These are phyloP conservation scores for Poecile montanus DNA, from an alignment of 2,797 vertebrate genomes.

Conservation along the genomic window DNA sequence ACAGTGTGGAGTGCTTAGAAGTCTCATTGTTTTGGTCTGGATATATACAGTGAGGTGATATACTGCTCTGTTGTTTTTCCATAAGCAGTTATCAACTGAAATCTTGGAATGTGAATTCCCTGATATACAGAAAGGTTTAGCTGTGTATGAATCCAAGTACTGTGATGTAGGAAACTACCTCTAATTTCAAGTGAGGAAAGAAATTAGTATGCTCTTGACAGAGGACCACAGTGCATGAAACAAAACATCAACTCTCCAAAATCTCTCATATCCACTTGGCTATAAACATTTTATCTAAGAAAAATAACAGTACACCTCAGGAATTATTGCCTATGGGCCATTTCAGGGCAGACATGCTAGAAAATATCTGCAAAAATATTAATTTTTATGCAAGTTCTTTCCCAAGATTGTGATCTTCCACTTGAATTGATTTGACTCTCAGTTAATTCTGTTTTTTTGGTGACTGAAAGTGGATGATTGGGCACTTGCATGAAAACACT, in stretches of 20 bases:
- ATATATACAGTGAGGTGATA: not conserved
- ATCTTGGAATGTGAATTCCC: not conserved
- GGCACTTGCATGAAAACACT: not conserved
- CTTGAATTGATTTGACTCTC: conserved; percentile 10
- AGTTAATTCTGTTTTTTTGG: not conserved
- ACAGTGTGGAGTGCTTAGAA: not conserved
- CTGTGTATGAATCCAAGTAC: not conserved
- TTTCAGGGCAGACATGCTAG: not conserved
- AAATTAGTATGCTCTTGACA: not conserved
- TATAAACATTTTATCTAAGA: not conserved
- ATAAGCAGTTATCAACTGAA: not conserved
- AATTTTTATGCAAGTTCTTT: not conserved
- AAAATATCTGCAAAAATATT: not conserved
- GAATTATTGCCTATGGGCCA: not conserved
- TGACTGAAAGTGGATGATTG: not conserved
- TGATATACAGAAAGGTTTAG: not conserved
- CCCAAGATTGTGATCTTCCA: not conserved
- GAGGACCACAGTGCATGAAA: not conserved
- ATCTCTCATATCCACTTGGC: not conserved
- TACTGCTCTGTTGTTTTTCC: not conserved
- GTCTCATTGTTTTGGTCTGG: conserved; percentile 31
- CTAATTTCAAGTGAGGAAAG: not conserved
- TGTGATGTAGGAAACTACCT: not conserved
- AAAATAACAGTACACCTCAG: not conserved
- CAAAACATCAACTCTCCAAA: not conserved